Conservation (phyloP, 2,113 vertebrate species). For the Manacus vitellinus region DNA sequence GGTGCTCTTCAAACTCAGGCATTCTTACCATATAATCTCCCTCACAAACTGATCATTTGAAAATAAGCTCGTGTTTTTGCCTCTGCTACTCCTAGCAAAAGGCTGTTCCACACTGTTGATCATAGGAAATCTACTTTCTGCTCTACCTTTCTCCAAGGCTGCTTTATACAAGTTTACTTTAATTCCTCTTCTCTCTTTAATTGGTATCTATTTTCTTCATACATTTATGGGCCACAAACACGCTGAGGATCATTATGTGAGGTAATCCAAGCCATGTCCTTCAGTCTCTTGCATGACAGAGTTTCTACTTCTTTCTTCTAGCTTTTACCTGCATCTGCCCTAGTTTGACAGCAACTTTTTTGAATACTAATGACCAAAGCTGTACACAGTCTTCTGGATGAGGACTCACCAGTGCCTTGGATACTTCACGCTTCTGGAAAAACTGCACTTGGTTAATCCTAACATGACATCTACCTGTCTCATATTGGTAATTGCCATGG, state of each 20-base stretch:
- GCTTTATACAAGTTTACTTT: neutral
- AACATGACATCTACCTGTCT: neutral
- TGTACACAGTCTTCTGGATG: neutral
- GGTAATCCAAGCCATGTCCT: neutral
- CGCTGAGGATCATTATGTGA: neutral
- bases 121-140: neutral
- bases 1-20: neutral
- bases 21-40: neutral
- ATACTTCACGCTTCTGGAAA: neutral
- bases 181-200: neutral
- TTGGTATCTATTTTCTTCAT: neutral
- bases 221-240: neutral
- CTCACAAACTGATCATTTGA: neutral
- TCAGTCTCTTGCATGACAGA: neutral
- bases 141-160: neutral
- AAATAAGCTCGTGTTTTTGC: neutral
- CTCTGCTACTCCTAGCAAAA: neutral
- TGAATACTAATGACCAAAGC: neutral
- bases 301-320: neutral
- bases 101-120: neutral
- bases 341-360: neutral
- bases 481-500: neutral
- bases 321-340: neutral
- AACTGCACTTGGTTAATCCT: neutral
- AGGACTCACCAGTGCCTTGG: neutral